Conservation (phyloP, 2,113 vertebrate species). For the Elaphurus davidianus region DNA sequence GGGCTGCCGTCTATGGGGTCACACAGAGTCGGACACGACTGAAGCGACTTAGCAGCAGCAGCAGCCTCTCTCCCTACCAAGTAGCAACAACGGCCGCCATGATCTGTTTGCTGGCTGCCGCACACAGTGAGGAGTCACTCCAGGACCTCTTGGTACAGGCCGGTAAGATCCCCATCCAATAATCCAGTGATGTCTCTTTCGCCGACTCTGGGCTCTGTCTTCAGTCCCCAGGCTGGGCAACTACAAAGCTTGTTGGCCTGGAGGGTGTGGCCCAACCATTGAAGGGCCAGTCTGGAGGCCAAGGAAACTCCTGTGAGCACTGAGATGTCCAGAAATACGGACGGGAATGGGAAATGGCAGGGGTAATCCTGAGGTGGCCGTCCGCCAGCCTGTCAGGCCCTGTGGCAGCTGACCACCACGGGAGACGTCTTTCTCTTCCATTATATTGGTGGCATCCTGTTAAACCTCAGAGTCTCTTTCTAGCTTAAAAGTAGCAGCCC, state of each 20-base stretch:
- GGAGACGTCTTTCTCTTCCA: background rate
- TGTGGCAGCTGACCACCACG: background rate
- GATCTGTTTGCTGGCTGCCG: background rate
- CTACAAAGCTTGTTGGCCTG: background rate
- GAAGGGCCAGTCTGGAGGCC: background rate
- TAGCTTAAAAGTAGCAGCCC: background rate
- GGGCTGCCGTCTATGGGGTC: accelerated
- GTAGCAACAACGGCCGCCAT: background rate
- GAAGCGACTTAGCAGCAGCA: background rate
- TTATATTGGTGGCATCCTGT: background rate
- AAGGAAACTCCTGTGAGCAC: background rate
- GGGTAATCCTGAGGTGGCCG: accelerated
- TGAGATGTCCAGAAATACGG: background rate
- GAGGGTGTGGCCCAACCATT: background rate
- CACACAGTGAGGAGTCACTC: no score
- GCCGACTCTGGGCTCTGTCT: background rate
- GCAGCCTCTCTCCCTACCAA: background rate
- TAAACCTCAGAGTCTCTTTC: background rate
- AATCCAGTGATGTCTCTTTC: background rate
- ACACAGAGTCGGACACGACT: background rate
- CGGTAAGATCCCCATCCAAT: background rate
- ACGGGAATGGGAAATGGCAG: background rate
- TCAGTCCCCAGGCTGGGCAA: background rate
- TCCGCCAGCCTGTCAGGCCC: no score
- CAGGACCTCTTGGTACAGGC: background rate